Base-by-base conservation (phyloP, 2,888 invertebrate species). In the Hedya salicella region DNA sequence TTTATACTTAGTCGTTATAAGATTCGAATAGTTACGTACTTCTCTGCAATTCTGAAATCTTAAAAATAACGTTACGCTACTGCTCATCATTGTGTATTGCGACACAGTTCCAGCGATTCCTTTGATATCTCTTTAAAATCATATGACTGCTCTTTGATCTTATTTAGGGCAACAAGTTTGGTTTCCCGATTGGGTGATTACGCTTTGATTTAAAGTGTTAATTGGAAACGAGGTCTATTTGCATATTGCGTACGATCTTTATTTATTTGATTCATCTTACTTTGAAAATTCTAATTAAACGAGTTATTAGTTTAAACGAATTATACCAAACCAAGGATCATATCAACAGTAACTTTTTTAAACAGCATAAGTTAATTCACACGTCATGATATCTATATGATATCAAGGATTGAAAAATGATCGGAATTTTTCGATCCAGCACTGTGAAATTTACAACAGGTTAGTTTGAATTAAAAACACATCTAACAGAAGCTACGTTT, bases 61-160 rank as follows among this genome's bases (percentile, higher is more conserved):
- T 46, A n/a, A 21, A 48, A 21, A 48, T 6, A 16, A 49, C 5
- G 11, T n/a, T 16, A 13, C 21, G 16, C 17, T 59, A 64, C 64
- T 59, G 57, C 44, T 52, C 19, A 5, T 19, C 3, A 42, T 17
- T n/a, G n/a, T 13, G 6, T 36, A 36, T 17, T 49, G 49, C 39
- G 49, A 70, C 73, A 73, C 75, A 65, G 67, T 76, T 71, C 74
- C 74, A 48, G 59, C 66, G 62, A 39, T 57, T 49, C 19, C 56
- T 62, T 69, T 67, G 66, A 62, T 54, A 69, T 71, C 67, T 69
- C 56, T 62, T 68, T 63, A 69, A 53, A 65, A 65, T 59, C 53
- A 65, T 53, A 53, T 30, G 52, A 46, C 32, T 32, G 19, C 50
- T 50, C 44, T 59, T 59, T 64, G 39, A 52, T 64, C 57, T 57